Percentiles rank a stretch among this genome's conserved stretches.
Conservation (phyloP, 2,888 invertebrate species). For the Eristalis arbustorum region DNA sequence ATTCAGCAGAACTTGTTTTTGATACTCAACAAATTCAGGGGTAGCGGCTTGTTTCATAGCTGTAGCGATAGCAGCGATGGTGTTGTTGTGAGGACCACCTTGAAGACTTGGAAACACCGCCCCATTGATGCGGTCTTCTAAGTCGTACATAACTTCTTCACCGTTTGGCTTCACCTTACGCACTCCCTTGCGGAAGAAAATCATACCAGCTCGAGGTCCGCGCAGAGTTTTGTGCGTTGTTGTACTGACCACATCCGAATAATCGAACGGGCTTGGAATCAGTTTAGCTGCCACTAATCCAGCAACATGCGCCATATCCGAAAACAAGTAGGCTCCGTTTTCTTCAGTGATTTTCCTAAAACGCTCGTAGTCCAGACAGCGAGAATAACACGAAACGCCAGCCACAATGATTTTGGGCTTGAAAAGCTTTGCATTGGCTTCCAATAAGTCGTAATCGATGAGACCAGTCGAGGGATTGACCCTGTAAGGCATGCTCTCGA, state of each 20-base stretch:
- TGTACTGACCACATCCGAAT: constrained; percentile 94
- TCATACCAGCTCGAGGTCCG: constrained; percentile 93
- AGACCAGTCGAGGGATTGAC: constrained; percentile 90
- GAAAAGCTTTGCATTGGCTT: constrained; percentile 90
- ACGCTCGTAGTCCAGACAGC: constrained; percentile 93
- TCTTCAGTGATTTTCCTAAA: constrained; percentile 92
- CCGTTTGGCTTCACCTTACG: constrained; percentile 90
- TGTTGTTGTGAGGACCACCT: constrained; percentile 98
- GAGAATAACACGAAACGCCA: constrained; percentile 95
- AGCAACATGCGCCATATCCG: constrained; percentile 98
- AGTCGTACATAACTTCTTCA: constrained; percentile 91
- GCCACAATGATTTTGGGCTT: constrained; percentile 96
- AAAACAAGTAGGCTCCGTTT: constrained; percentile 92
- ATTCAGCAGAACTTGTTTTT: constrained; percentile 91
- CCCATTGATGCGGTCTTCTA: constrained; percentile 92
- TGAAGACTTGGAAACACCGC: constrained; percentile 87
- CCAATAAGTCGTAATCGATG: constrained; percentile 95
- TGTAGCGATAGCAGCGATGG: constrained; percentile 97
- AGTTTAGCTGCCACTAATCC: constrained; percentile 94
- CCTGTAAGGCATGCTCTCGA: constrained; percentile 99
- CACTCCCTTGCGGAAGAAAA: constrained; percentile 95
- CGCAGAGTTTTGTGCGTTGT: constrained; percentile 97
- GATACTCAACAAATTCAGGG: constrained; percentile 91
- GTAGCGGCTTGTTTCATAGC: constrained; percentile 93
- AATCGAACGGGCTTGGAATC: constrained; percentile 94